These are phyloP conservation scores for Danio kyathit DNA, from an alignment of 2,797 vertebrate genomes.

Conservation along the genomic window DNA sequence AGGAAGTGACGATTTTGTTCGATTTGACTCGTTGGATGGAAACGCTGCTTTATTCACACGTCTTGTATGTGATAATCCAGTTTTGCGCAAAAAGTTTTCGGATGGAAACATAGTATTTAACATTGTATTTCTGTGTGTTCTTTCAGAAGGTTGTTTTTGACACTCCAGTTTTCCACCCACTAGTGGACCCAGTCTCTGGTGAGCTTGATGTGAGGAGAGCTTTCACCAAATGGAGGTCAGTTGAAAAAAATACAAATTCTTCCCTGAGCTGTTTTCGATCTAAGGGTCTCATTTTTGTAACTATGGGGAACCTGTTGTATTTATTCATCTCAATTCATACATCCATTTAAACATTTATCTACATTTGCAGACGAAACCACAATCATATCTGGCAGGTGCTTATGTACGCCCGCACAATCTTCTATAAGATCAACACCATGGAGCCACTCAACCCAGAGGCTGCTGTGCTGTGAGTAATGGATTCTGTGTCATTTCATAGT, in stretches of 20 bases:
- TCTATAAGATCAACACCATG: constrained; percentile 97
- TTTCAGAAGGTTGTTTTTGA: constrained; percentile 93
- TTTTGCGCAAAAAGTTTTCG: too few relatives aligned
- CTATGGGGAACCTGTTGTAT: neutral
- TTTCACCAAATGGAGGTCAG: constrained; percentile 97
- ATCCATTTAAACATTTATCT: neutral
- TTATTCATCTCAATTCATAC: neutral
- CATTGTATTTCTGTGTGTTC: constrained; percentile 46
- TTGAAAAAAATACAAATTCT: neutral
- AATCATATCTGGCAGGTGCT: constrained; percentile 99
- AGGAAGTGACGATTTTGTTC: too few relatives aligned
- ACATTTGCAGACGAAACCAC: constrained; percentile 88
- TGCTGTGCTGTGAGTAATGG: constrained; percentile 89
- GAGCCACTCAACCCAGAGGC: constrained; percentile 95
- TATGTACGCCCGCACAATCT: constrained; percentile 95
- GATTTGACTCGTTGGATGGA: too few relatives aligned
- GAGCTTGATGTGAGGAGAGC: constrained; percentile 97
- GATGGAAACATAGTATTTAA: too few relatives aligned
- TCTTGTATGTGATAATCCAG: too few relatives aligned
- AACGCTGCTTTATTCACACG: too few relatives aligned
- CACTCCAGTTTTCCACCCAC: constrained; percentile 94
- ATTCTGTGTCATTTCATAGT: neutral
- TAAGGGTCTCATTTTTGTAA: neutral
- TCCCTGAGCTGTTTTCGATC: too few relatives aligned
- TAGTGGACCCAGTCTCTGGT: constrained; percentile 93